These are phyloP conservation scores for Coryphaenoides rupestris DNA, from an alignment of 2,113 vertebrate species.

Conservation along the genomic window DNA sequence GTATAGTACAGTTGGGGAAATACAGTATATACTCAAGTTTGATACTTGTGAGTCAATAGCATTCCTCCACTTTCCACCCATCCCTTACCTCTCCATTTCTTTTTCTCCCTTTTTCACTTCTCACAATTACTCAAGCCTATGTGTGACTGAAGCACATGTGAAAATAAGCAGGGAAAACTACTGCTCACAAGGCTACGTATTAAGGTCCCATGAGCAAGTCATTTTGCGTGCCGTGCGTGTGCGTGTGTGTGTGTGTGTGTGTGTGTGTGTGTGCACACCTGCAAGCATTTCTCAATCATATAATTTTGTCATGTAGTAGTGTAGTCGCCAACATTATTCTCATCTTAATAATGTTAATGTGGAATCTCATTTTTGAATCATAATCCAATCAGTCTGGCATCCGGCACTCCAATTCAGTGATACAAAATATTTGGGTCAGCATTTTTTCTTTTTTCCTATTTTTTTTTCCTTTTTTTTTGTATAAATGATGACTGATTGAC, in stretches of 20 bases:
- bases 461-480: constrained; percentile 26
- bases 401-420: background rate
- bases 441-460: constrained; percentile 28
- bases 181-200: too few relatives aligned
- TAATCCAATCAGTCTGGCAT: constrained; percentile 22
- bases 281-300: too few relatives aligned
- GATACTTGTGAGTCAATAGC: too few relatives aligned
- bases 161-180: too few relatives aligned
- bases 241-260: too few relatives aligned
- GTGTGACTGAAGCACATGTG: background rate
- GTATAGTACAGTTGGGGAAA: too few relatives aligned
- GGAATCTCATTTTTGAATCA: constrained; percentile 28
- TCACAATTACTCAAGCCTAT: background rate
- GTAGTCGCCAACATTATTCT: constrained; percentile 14
- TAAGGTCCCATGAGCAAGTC: too few relatives aligned
- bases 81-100: background rate
- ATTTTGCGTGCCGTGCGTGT: too few relatives aligned
- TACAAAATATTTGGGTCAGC: constrained; percentile 5
- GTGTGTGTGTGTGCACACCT: too few relatives aligned
- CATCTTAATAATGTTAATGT: constrained; percentile 18
- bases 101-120: background rate
- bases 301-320: background rate
- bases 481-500: constrained; percentile 46
- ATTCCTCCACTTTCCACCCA: too few relatives aligned
- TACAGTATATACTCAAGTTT: too few relatives aligned